Base-by-base conservation (phyloP, 2,888 invertebrate species). In the Megalurothrips usitatus region DNA sequence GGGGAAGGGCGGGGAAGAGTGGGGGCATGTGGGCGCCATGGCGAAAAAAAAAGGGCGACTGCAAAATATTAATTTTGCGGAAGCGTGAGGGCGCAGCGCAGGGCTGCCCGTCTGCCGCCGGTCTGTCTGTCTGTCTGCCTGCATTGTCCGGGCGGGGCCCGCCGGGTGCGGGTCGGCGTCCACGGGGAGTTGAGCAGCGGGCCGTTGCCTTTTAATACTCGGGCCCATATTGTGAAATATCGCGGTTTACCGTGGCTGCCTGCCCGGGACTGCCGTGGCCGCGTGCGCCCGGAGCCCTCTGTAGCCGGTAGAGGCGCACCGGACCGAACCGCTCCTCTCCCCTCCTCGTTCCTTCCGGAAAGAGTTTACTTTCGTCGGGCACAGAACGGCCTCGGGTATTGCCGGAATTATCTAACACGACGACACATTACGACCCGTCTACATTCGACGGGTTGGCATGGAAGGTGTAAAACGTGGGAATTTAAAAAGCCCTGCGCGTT, bases 121-220 rank as follows among this genome's bases (percentile, higher is more conserved):
- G 23, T 10, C 26, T 23, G 34, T 6, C 6, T 6, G 58, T 11
- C 58, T 17, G 58, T 17, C 19, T n/a, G 58, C 14, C 14, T 52
- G 14, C 52, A 52, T 19, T 19, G 26, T 23, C 23, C 19, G 6
- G 68, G 68, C 68, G 6, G 23, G 68, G 68, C 68, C 52, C 52
- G 75, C 78, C 68, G 81, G 81, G 75, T 78, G 82, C 83, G 83
- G 83, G 83, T 82, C 83, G 81, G 34, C 82, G 34, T 43, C 34
- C 34, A 43, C 83, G 83, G 82, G 81, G 34, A 81, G 81, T 48
- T 80, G 79, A 63, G 82, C 83, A 83, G 68, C 68, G 23, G 68
- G 68, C 23, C 26, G 23, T 43, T 43, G 34, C 34, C 26, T 75
- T 75, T 75, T 75, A 75, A 75, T 75, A 75, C n/a, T 26, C 68